phyloP scores from a whole-genome alignment of 2,888 invertebrate genomes.

The Glaucopsyche alexis region DNA sequence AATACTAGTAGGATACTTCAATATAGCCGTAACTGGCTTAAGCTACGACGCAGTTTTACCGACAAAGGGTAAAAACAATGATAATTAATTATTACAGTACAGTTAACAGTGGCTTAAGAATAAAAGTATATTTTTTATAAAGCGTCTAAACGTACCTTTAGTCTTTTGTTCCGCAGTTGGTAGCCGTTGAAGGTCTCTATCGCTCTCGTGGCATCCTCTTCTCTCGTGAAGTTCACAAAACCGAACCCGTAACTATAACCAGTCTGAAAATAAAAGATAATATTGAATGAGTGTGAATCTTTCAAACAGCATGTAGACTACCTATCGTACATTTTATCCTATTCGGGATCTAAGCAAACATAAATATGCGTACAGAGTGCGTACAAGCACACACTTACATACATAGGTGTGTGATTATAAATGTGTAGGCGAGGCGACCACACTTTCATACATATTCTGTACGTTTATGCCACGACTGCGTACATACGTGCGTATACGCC shows the following conservation, averaged over 20 bases:
- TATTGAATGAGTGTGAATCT: neutral
- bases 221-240: conserved; percentile 93
- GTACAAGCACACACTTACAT: too few species aligned
- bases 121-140: neutral
- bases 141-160: conserved; percentile 83
- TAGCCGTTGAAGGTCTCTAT: conserved; percentile 93
- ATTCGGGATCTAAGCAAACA: too few species aligned
- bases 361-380: too few species aligned
- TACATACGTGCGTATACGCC: neutral
- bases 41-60: too few species aligned
- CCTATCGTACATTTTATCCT: neutral
- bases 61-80: too few species aligned
- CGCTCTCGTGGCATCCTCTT: conserved; percentile 92
- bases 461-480: neutral
- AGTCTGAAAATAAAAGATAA: conserved; percentile 80
- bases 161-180: conserved; percentile 92
- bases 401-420: too few species aligned
- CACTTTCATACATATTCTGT: too few species aligned
- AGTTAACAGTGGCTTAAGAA: too few species aligned
- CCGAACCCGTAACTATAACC: conserved; percentile 98
- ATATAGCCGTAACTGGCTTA: too few species aligned
- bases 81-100: too few species aligned
- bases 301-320: neutral
- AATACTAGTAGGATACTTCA: too few species aligned
- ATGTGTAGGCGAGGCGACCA: too few species aligned